Evolutionary conservation across 2,888 invertebrate genomes (phyloP), one percentile per base, ranked within the genome.

Genomic region (Drepanosiphum platanoidis): DNA sequence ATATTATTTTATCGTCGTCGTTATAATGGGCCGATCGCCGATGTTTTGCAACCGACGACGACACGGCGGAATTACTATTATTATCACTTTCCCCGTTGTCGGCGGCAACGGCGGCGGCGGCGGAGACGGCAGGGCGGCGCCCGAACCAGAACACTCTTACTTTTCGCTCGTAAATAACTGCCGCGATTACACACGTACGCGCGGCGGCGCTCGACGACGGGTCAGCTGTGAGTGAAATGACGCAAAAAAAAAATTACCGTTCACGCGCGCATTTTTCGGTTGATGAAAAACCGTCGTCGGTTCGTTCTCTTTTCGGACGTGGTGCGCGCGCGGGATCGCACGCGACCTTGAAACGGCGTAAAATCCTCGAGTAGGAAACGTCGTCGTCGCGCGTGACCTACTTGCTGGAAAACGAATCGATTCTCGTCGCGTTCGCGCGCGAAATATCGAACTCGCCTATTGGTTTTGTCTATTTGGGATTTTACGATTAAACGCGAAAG

Each of bases 191-290:
- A 64, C 27, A 64, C 30, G n/a, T 61, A 61, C 61, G n/a, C 61
- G 30, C 61, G 61, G 8, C 61, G 27, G 30, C n/a, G n/a, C n/a
- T n/a, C n/a, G n/a, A n/a, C n/a, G n/a, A n/a, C 64, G 64, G n/a
- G 64, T 30, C 64, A 64, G 64, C 64, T 64, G 64, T 30, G 30
- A n/a, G 61, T 11, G 64, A 64, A n/a, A 61, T n/a, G 61, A 27
- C 30, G 30, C 64, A 22, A 64, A 30, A 52, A n/a, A n/a, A n/a
- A n/a, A n/a, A n/a, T n/a, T 22, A 52, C 0, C 52, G 52, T 64
- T 64, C 64, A 13, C 64, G 30, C 46, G 46, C 1, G 11, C 27
- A 27, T 27, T n/a, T 64, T 64, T 30, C 30, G 0, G n/a, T n/a
- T n/a, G n/a, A n/a, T n/a, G n/a, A n/a, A n/a, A n/a, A n/a, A n/a